Conservation (phyloP, 23 tunicate species). For the Diplosoma virens region DNA sequence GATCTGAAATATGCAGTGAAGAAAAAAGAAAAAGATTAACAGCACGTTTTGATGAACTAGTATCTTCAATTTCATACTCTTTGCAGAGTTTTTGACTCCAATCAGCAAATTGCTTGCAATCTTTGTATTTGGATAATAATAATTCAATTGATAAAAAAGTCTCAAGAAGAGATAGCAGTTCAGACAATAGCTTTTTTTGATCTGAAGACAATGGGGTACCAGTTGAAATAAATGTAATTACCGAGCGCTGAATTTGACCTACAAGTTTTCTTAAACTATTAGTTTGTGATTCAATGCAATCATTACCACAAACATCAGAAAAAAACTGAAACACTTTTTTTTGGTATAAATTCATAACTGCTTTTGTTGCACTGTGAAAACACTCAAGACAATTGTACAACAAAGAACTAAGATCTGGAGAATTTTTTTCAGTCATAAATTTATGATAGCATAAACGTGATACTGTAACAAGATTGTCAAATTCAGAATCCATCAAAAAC, state of each 20-base stretch:
- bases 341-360: not conserved
- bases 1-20: not conserved
- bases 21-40: conserved; percentile 21
- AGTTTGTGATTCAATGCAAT: conserved; percentile 10
- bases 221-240: conserved; percentile 34
- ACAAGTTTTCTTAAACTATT: conserved; percentile 3
- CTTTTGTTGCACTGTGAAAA: conserved; percentile 38
- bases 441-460: conserved; percentile 53
- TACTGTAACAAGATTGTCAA: too few species aligned
- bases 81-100: conserved; percentile 50
- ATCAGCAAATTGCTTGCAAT: conserved; percentile 21
- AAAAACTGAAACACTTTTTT: conserved; percentile 1
- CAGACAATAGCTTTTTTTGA: conserved; percentile 27
- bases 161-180: conserved; percentile 13
- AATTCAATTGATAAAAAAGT: not conserved
- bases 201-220: conserved; percentile 42
- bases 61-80: conserved; percentile 29
- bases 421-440: conserved; percentile 63
- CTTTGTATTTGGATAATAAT: not conserved
- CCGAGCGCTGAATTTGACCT: conserved; percentile 51
- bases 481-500: conserved; percentile 2
- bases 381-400: conserved; percentile 39
- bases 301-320: conserved; percentile 17
- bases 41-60: conserved; percentile 2
- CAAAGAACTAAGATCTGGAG: conserved; percentile 34